Base-by-base conservation (phyloP, 2,113 vertebrate species). In the Apodemus speciosus region DNA sequence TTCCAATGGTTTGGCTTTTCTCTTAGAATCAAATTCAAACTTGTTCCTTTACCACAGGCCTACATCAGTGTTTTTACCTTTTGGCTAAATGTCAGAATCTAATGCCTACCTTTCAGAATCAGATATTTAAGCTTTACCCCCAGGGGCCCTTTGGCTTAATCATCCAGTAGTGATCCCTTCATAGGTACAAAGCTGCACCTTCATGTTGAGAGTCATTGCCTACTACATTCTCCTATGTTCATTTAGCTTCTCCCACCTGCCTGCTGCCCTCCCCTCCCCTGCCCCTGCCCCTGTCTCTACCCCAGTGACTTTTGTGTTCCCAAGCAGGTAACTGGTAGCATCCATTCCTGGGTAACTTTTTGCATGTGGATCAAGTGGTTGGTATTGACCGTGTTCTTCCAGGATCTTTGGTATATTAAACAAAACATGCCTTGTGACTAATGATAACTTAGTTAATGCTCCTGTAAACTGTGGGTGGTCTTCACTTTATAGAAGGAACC, bases 1-100 rank as follows among this genome's bases (percentile, higher is more conserved):
- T 94, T 85, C 58, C 72, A n/a, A 16, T 9, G 64, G 30, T 32
- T 88, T 92, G 94, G 20, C 76, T 85, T 91, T 89, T 90, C 92
- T 85, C 64, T 87, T 79, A 18, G 62, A 87, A 83, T 88, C 84
- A 79, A 88, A 89, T 77, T 92, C 73, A 88, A 86, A 38, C 49
- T 90, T 40, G 43, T 88, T 92, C 69, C 46, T 85, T 94, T 43
- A 86, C 40, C 58, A 86, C 77, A 85, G 72, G 35, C 16, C 7
- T 66, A 76, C 27, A 49, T 66, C 46, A 23, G n/a, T 91, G 76
- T 49, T 85, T 88, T 88, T 87, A n/a, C 21, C 38, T 40, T 71
- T 93, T 71, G 75, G 18, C 25, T 80, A 18, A 95, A 53, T 38
- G 86, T 81, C 49, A 81, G 66, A 38, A 73, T 81, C 35, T 83